These are phyloP conservation scores for Adelognathus sp. DNA, from an alignment of 2,888 invertebrate genomes.

Conservation along the genomic window DNA sequence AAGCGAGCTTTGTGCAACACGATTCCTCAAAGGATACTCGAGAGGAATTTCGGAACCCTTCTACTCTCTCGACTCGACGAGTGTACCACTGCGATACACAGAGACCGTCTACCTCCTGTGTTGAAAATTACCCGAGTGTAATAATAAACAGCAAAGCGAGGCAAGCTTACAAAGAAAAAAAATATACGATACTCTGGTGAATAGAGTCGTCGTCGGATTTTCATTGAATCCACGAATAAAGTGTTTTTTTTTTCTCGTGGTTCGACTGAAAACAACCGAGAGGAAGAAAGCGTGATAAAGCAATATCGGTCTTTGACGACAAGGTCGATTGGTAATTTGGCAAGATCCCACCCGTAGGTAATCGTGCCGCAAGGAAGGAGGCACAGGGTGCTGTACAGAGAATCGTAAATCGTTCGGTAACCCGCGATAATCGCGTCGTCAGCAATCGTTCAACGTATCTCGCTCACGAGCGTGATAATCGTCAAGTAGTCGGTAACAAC, in stretches of 20 bases:
- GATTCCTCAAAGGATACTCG: conserved; percentile 38
- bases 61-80: conserved; percentile 38
- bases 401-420: conserved; percentile 34
- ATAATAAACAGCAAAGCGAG: too few relatives aligned
- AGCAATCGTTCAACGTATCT: conserved; percentile 3
- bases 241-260: too few relatives aligned
- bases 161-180: too few relatives aligned
- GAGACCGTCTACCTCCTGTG: too few relatives aligned
- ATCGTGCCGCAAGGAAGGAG: conserved; percentile 67
- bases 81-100: too few relatives aligned
- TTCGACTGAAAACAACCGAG: background rate
- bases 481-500: conserved; percentile 23
- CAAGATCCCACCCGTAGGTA: conserved; percentile 77
- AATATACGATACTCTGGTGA: too few relatives aligned
- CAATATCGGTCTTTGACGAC: conserved; percentile 2
- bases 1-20: conserved; percentile 45
- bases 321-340: conserved; percentile 48
- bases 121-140: too few relatives aligned
- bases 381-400: conserved; percentile 60
- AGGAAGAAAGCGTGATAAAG: background rate
- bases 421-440: conserved; percentile 20
- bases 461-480: conserved; percentile 21
- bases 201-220: too few relatives aligned
- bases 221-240: too few relatives aligned
- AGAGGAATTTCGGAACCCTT: conserved; percentile 19